Evolutionary conservation across 2,113 vertebrate species (phyloP).

Genomic region (Cervus canadensis): DNA sequence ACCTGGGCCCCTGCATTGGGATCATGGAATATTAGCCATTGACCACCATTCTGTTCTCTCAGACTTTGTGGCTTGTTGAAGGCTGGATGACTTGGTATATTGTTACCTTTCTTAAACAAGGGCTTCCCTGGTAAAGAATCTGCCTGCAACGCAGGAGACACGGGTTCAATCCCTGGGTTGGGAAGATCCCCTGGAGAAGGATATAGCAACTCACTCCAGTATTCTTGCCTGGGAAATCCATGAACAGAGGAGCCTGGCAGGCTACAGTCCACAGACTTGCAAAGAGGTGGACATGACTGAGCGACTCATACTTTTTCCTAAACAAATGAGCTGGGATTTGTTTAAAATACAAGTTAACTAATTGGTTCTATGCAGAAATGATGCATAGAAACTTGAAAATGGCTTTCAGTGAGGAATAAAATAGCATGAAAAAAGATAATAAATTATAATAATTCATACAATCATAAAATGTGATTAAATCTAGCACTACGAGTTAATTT

Average conservation of each 20-base stretch:
- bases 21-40: not conserved
- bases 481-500: not conserved
- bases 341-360: not conserved
- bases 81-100: not conserved
- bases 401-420: not conserved
- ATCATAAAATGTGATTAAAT: constrained; percentile 37
- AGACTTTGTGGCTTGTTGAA: not conserved
- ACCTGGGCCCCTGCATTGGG: fast-evolving
- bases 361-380: not conserved
- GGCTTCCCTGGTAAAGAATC: not conserved
- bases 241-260: not conserved
- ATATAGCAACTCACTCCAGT: not conserved
- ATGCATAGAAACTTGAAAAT: not conserved
- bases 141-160: not conserved
- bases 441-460: not conserved
- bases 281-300: not conserved
- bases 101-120: not conserved
- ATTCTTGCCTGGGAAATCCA: not conserved
- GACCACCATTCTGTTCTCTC: not conserved
- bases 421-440: not conserved
- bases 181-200: not conserved
- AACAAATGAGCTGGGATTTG: not conserved
- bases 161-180: not conserved
- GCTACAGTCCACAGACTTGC: not conserved
- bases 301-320: not conserved